Percentiles rank a stretch among this genome's conserved stretches.
phyloP scores from a whole-genome alignment of 2,113 vertebrate genomes.

The Carlito syrichta region DNA sequence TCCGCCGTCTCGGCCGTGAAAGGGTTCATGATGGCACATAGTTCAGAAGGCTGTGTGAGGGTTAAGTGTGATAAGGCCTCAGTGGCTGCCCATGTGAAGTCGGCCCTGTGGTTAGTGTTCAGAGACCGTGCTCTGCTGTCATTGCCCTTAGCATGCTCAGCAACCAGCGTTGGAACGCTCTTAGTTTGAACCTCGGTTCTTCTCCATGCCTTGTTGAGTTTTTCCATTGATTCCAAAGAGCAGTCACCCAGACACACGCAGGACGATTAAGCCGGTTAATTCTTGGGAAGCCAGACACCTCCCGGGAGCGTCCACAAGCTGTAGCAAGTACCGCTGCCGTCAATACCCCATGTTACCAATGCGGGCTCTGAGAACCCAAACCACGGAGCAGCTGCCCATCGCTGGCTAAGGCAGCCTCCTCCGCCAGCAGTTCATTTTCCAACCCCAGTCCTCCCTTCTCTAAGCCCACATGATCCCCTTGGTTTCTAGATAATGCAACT shows the following conservation, averaged over 20 bases:
- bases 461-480: rapidly evolving
- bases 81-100: background rate
- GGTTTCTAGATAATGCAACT: background rate
- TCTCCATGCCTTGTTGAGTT: background rate
- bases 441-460: background rate
- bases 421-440: rapidly evolving
- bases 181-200: background rate
- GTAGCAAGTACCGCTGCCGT: rapidly evolving
- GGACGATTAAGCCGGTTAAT: background rate
- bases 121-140: background rate
- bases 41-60: background rate
- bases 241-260: rapidly evolving
- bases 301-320: rapidly evolving
- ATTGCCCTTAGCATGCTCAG: rapidly evolving
- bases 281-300: background rate
- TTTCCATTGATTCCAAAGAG: background rate
- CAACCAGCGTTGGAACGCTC: rapidly evolving
- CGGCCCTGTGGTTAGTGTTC: rapidly evolving
- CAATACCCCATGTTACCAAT: background rate
- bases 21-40: background rate
- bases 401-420: rapidly evolving
- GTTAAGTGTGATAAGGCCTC: background rate
- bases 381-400: rapidly evolving
- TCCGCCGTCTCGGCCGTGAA: background rate
- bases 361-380: background rate